Evolutionary conservation across 2,888 invertebrate species (phyloP).

Genomic region (Leistus spinibarbis): DNA sequence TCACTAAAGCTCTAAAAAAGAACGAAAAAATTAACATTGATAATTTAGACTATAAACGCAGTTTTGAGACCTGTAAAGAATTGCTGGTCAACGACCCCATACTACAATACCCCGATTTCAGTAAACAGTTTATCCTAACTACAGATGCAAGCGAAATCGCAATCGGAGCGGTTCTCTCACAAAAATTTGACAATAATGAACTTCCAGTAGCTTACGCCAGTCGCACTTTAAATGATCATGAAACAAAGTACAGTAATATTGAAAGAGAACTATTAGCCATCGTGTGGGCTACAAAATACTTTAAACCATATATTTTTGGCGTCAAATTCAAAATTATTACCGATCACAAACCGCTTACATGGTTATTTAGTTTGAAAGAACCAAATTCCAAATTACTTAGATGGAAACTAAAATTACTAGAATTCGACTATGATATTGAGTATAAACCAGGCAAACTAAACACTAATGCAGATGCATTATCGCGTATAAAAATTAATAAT

Average conservation of each 20-base stretch:
- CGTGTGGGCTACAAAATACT: constrained; percentile 43
- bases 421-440: constrained; percentile 43
- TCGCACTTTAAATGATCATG: constrained; percentile 41
- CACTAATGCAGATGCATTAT: no score
- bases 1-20: constrained; percentile 43
- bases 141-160: constrained; percentile 47
- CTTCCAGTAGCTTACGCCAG: constrained; percentile 38
- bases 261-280: constrained; percentile 45
- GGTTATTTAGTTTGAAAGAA: constrained; percentile 51
- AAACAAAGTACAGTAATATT: constrained; percentile 41
- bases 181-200: constrained; percentile 33
- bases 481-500: no score
- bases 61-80: constrained; percentile 40
- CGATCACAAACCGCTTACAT: constrained; percentile 51
- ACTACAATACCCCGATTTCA: constrained; percentile 47
- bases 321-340: constrained; percentile 51
- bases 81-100: constrained; percentile 40
- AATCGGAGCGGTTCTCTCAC: constrained; percentile 46
- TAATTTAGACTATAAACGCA: constrained; percentile 26
- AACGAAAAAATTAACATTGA: constrained; percentile 36
- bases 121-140: constrained; percentile 46
- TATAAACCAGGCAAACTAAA: constrained; percentile 31
- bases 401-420: constrained; percentile 49
- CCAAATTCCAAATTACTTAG: constrained; percentile 50
- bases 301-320: constrained; percentile 44